phyloP scores from a whole-genome alignment of 53 echinoderm and acorn worm genomes.

The Stichopus horrens region DNA sequence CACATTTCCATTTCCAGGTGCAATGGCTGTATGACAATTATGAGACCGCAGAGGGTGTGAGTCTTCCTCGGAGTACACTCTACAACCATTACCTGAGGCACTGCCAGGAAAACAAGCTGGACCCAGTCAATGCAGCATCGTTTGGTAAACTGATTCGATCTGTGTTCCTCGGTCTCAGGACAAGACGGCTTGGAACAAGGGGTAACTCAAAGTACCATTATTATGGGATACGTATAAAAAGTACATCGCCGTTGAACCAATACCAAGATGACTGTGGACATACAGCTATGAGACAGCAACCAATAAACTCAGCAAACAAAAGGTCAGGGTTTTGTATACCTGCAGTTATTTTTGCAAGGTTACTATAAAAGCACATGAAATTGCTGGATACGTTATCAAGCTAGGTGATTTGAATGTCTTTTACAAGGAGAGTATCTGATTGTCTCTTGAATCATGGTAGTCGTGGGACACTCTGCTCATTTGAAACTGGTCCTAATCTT shows the following conservation, averaged over 20 bases:
- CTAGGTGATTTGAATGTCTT: too few relatives aligned
- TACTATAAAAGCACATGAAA: too few relatives aligned
- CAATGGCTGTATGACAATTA: slow-evolving; percentile 98
- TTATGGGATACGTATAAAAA: slow-evolving; percentile 98
- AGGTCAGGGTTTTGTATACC: background rate
- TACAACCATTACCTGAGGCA: slow-evolving; percentile 97
- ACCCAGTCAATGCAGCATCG: slow-evolving; percentile 97
- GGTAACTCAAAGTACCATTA: slow-evolving; percentile 99
- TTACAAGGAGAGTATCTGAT: too few relatives aligned
- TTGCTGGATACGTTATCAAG: too few relatives aligned
- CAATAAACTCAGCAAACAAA: slow-evolving; percentile 95
- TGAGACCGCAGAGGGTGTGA: slow-evolving; percentile 97
- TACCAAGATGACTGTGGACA: slow-evolving; percentile 91
- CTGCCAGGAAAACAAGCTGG: slow-evolving; percentile 95
- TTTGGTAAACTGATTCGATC: slow-evolving; percentile 98
- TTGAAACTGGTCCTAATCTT: too few relatives aligned
- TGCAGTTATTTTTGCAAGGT: too few relatives aligned
- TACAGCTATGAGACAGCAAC: slow-evolving; percentile 98
- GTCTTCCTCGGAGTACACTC: slow-evolving; percentile 90
- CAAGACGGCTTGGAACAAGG: slow-evolving; percentile 96
- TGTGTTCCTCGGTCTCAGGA: slow-evolving; percentile 91
- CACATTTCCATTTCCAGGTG: slow-evolving; percentile 60
- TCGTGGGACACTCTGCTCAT: too few relatives aligned
- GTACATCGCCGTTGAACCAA: slow-evolving; percentile 88
- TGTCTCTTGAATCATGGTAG: too few relatives aligned